Conservation (phyloP, 1,140 invertebrate genomes). For the Drosophila tristis region DNA sequence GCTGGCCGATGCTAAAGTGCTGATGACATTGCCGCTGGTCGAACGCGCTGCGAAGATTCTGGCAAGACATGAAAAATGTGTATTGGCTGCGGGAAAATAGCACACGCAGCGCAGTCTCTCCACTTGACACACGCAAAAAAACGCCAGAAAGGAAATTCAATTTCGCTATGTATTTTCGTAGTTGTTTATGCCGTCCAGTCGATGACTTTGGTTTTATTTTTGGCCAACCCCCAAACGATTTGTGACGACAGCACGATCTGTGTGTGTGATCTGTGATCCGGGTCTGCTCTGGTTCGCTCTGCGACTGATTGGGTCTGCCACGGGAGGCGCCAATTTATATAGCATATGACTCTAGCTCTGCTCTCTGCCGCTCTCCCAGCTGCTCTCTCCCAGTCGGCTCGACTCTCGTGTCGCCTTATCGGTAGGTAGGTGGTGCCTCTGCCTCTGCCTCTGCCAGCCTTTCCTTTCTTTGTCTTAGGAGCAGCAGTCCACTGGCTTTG, state of each 20-base stretch:
- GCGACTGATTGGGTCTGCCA: conserved; percentile 54
- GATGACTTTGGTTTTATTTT: conserved; percentile 58
- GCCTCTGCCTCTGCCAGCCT: conserved; percentile 11
- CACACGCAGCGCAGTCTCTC: conserved; percentile 20
- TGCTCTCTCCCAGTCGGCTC: background rate
- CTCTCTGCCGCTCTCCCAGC: background rate
- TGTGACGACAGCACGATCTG: conserved; percentile 13
- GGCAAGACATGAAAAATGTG: conserved; percentile 75
- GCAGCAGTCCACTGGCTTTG: conserved; percentile 1
- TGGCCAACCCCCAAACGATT: conserved; percentile 13
- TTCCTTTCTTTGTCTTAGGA: conserved; percentile 61
- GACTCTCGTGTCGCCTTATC: conserved; percentile 26
- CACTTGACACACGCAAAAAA: conserved; percentile 25
- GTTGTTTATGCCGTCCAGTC: conserved; percentile 3
- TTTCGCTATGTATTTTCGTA: conserved; percentile 47
- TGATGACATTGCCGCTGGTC: conserved; percentile 63
- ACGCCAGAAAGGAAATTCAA: conserved; percentile 17
- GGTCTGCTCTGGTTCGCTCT: conserved; percentile 43
- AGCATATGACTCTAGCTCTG: conserved; percentile 18
- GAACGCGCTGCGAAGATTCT: conserved; percentile 52
- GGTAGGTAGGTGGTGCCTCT: conserved; percentile 11
- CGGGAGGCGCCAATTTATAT: conserved; percentile 52
- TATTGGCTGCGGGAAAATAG: conserved; percentile 38
- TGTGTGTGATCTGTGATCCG: conserved; percentile 29
- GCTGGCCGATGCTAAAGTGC: conserved; percentile 41